A percentile compares a stretch with the other conserved stretches of the same genome.
Evolutionary conservation across 2,113 vertebrate species (phyloP).

Genomic region (Nesogale talazaci): DNA sequence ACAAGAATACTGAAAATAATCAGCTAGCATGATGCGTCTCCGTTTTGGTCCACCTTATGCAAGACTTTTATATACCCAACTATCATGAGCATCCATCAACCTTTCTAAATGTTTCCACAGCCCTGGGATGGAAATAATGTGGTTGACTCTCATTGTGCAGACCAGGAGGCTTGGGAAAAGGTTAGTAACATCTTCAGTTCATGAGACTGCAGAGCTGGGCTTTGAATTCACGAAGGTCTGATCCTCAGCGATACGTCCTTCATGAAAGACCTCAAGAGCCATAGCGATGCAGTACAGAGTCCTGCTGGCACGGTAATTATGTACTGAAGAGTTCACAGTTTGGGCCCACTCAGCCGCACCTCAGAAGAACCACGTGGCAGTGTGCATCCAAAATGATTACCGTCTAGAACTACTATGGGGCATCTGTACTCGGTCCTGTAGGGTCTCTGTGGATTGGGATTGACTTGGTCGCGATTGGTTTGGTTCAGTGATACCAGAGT

Average conservation of each 20-base stretch:
- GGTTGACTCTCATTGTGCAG: background rate
- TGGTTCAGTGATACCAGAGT: background rate
- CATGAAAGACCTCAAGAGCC: background rate
- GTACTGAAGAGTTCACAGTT: background rate
- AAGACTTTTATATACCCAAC: background rate
- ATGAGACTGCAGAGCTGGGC: background rate
- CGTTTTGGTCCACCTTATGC: background rate
- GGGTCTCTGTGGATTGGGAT: background rate
- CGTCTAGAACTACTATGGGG: background rate
- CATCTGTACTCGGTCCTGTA: background rate
- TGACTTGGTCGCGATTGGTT: background rate
- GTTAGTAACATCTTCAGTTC: background rate
- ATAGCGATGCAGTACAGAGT: too few species aligned
- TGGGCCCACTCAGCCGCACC: background rate
- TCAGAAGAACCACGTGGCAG: background rate
- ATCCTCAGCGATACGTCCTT: background rate
- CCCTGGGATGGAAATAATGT: background rate
- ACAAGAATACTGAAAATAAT: conserved; percentile 3
- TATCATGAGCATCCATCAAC: background rate
- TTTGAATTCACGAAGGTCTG: background rate
- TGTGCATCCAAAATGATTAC: background rate
- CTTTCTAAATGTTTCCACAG: background rate
- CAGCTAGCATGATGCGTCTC: background rate
- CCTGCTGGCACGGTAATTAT: background rate
- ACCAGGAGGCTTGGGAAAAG: background rate